Evolutionary conservation across 2,888 invertebrate species (phyloP).

Genomic region (Ochropacha duplaris): DNA sequence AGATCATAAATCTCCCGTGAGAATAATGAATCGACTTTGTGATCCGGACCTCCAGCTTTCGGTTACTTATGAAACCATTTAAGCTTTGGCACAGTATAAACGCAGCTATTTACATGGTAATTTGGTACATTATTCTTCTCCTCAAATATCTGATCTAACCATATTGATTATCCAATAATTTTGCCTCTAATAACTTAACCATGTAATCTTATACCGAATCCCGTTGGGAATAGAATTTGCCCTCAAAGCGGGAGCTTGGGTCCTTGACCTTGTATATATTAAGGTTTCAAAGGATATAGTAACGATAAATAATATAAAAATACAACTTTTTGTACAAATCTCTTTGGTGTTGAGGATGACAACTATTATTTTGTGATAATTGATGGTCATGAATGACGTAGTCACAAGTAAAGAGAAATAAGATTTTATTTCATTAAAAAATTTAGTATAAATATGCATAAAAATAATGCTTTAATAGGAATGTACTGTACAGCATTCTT

Average conservation of each 20-base stretch:
- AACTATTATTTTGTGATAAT: no score
- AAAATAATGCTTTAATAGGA: no score
- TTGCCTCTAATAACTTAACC: background rate
- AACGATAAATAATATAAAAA: background rate
- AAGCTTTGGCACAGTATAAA: slow-evolving; percentile 26
- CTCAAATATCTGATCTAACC: background rate
- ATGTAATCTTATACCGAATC: slow-evolving; percentile 24
- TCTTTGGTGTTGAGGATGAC: background rate
- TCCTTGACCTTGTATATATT: slow-evolving; percentile 17
- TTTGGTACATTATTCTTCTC: background rate
- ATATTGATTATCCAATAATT: slow-evolving; percentile 13
- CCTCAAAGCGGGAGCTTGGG: slow-evolving; percentile 10
- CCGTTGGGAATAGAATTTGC: slow-evolving; percentile 16
- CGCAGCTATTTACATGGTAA: slow-evolving; percentile 20
- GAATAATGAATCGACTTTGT: slow-evolving; percentile 49
- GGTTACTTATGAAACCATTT: slow-evolving; percentile 42
- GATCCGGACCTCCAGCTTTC: slow-evolving; percentile 36
- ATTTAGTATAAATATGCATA: no score
- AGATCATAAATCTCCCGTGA: slow-evolving; percentile 43
- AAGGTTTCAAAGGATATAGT: background rate
- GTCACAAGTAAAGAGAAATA: no score
- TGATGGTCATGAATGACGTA: no score
- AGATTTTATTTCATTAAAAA: no score
- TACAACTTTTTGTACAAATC: background rate
- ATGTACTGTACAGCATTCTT: no score